Evolutionary conservation across 2,888 invertebrate species (phyloP).

Genomic region (Uloborus plumipes): DNA sequence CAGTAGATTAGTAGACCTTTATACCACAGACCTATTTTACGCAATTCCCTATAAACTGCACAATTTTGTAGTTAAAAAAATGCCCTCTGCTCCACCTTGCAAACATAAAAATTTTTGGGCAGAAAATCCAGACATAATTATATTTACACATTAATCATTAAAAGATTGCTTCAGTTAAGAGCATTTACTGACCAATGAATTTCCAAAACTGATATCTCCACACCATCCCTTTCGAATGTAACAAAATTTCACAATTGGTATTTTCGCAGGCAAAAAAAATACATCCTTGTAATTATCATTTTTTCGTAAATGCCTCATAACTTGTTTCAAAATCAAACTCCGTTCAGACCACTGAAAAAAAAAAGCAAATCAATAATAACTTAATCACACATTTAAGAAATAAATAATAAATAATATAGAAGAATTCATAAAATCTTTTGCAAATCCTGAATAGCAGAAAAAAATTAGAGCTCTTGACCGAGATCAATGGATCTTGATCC

Average conservation of each 20-base stretch:
- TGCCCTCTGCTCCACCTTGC: too few relatives aligned
- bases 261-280: constrained; percentile 10
- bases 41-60: too few relatives aligned
- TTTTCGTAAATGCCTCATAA: constrained; percentile 19
- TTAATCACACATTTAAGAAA: not conserved
- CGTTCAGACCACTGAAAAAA: not conserved
- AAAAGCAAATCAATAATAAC: not conserved
- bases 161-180: not conserved
- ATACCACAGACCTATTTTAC: too few relatives aligned
- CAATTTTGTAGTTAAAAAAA: too few relatives aligned
- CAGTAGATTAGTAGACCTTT: too few relatives aligned
- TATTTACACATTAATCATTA: too few relatives aligned
- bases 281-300: constrained; percentile 7
- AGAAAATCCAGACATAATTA: too few relatives aligned
- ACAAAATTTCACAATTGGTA: constrained; percentile 49
- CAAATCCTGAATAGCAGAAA: too few relatives aligned
- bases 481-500: too few relatives aligned
- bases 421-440: too few relatives aligned
- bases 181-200: constrained; percentile 35
- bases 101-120: too few relatives aligned
- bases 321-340: not conserved
- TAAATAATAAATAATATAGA: not conserved
- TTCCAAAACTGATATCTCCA: constrained; percentile 47
- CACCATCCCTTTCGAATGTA: constrained; percentile 1
- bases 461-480: too few relatives aligned